phyloP scores from a whole-genome alignment of 2,888 invertebrate species.

The Phlogophora meticulosa region DNA sequence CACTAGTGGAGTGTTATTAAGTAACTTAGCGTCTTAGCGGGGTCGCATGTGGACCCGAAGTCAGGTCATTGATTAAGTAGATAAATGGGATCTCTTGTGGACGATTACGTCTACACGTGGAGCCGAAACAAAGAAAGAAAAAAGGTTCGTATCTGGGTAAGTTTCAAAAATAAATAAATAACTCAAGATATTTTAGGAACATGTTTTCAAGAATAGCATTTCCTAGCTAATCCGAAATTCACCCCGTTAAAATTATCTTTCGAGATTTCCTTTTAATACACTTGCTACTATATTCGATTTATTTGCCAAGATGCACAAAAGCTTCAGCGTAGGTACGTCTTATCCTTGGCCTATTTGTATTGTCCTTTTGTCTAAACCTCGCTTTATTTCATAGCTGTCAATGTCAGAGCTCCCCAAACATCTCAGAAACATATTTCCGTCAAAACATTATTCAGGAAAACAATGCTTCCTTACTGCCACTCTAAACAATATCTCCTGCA shows the following conservation, averaged over 20 bases:
- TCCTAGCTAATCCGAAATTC: too few species aligned
- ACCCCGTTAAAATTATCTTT: background rate
- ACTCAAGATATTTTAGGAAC: too few species aligned
- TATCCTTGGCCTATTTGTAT: background rate
- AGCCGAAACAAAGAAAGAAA: background rate
- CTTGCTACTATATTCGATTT: background rate
- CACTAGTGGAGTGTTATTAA: slow-evolving; percentile 22
- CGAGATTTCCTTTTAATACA: background rate
- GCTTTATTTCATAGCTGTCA: slow-evolving; percentile 13
- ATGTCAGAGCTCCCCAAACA: slow-evolving; percentile 2
- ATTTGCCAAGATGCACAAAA: background rate
- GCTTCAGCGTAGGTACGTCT: background rate
- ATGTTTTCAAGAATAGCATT: too few species aligned
- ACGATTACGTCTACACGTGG: slow-evolving; percentile 4
- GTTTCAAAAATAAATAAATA: too few species aligned
- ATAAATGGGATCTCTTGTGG: slow-evolving; percentile 21
- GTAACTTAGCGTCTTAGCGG: slow-evolving; percentile 12
- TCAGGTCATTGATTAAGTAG: slow-evolving; percentile 37
- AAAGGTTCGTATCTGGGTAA: background rate
- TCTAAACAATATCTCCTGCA: slow-evolving; percentile 26
- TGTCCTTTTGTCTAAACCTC: background rate
- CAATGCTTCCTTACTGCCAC: slow-evolving; percentile 5
- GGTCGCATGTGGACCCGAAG: slow-evolving; percentile 24
- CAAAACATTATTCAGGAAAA: slow-evolving; percentile 13
- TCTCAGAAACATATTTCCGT: slow-evolving; percentile 15